Percentiles rank a stretch among this genome's conserved stretches.
Conservation (phyloP, 2,888 invertebrate genomes). For the Thalpophila matura region DNA sequence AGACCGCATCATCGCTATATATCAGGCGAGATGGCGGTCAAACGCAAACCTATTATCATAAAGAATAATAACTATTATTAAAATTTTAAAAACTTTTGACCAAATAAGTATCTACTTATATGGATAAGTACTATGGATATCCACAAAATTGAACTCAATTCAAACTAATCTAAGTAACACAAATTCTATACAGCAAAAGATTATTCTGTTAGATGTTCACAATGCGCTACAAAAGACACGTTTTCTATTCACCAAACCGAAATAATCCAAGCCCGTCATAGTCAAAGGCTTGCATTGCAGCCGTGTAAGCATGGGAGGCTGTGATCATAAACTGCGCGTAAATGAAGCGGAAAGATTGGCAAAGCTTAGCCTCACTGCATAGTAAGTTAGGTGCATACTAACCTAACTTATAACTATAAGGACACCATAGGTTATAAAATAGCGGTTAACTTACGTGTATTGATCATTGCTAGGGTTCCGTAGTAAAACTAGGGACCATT, state of each 20-base stretch:
- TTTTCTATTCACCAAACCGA: slow-evolving; percentile 10
- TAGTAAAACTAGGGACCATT: too few relatives aligned
- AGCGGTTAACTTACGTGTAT: too few relatives aligned
- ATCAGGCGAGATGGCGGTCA: too few relatives aligned
- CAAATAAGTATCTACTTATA: too few relatives aligned
- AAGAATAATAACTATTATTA: too few relatives aligned
- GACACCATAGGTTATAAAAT: neutral
- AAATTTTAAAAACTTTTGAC: too few relatives aligned
- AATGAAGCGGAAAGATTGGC: slow-evolving; percentile 59
- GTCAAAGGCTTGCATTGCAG: slow-evolving; percentile 29
- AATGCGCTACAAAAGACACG: slow-evolving; percentile 6
- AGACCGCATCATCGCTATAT: too few relatives aligned
- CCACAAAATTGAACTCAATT: too few relatives aligned
- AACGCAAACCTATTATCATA: too few relatives aligned
- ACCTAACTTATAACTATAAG: neutral
- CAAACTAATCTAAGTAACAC: too few relatives aligned
- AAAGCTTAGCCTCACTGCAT: slow-evolving; percentile 33
- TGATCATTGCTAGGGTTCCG: too few relatives aligned
- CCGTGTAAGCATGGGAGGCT: slow-evolving; percentile 20
- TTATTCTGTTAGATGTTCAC: neutral
- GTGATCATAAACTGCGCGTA: slow-evolving; percentile 54
- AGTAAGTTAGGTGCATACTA: slow-evolving; percentile 9
- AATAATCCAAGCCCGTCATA: slow-evolving; percentile 16
- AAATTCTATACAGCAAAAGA: neutral
- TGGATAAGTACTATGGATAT: too few relatives aligned